phyloP scores from a whole-genome alignment of 2,797 vertebrate genomes.

The Hylomyscus alleni region DNA sequence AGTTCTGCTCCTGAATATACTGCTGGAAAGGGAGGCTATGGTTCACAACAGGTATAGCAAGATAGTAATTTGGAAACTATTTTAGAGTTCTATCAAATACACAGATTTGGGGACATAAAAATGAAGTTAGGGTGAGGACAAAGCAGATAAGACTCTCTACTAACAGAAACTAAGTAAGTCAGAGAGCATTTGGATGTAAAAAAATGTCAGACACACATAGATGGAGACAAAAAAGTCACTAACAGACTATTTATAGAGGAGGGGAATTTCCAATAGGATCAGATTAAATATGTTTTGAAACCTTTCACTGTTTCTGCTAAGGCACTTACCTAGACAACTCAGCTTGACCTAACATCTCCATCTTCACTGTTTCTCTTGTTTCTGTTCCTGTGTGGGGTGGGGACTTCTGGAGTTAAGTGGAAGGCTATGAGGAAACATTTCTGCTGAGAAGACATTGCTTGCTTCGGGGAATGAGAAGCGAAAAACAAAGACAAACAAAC shows the following conservation, averaged over 20 bases:
- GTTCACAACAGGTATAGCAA: background rate
- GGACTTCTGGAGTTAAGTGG: background rate
- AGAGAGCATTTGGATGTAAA: background rate
- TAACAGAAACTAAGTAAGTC: background rate
- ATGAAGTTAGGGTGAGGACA: background rate
- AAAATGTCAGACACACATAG: background rate
- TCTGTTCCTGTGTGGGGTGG: background rate
- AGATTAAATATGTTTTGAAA: background rate
- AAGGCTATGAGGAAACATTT: background rate
- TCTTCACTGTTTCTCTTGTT: slow-evolving; percentile 4
- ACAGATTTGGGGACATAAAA: background rate
- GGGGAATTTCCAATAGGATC: background rate
- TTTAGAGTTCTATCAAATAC: background rate
- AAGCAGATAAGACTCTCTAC: background rate
- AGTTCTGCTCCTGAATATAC: background rate
- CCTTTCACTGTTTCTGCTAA: slow-evolving; percentile 3
- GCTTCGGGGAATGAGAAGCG: background rate
- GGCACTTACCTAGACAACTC: background rate
- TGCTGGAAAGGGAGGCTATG: background rate
- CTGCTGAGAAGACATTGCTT: background rate
- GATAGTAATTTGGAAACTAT: background rate
- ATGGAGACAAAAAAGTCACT: background rate
- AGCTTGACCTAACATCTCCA: background rate
- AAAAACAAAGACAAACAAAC: background rate
- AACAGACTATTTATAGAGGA: slow-evolving; percentile 11